phyloP scores from a whole-genome alignment of 2,797 vertebrate genomes.

The Enteromius paludinosus region DNA sequence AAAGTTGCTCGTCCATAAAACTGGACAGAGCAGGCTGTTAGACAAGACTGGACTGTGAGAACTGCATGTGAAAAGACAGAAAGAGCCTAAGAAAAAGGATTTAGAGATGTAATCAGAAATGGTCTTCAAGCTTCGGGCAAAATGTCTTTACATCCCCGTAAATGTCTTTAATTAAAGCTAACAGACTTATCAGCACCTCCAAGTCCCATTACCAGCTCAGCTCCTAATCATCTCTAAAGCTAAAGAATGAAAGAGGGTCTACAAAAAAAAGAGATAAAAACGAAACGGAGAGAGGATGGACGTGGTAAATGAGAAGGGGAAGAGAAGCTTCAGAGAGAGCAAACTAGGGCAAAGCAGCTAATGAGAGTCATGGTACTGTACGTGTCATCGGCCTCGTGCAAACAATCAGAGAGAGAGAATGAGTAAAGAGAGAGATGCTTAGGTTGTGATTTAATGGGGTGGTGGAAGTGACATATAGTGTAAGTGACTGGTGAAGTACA shows the following conservation, averaged over 20 bases:
- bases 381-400: conserved; percentile 52
- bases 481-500: conserved; percentile 37
- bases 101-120: conserved; percentile 65
- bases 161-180: conserved; percentile 85
- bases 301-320: conserved; percentile 16
- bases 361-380: conserved; percentile 40
- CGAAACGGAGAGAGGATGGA: conserved; percentile 39
- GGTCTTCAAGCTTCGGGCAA: conserved; percentile 69
- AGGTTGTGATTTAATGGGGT: conserved; percentile 20
- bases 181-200: conserved; percentile 81
- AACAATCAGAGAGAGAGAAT: conserved; percentile 18
- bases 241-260: conserved; percentile 42
- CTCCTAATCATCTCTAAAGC: conserved; percentile 80
- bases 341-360: conserved; percentile 68
- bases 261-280: conserved; percentile 40
- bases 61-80: conserved; percentile 50
- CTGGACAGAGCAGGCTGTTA: neutral
- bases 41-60: neutral
- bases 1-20: neutral
- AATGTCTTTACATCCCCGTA: conserved; percentile 80
- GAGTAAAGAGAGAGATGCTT: conserved; percentile 28
- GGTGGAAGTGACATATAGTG: conserved; percentile 11
- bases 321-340: conserved; percentile 59
- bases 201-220: conserved; percentile 69
- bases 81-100: conserved; percentile 49